Conservation (phyloP, 2,888 invertebrate genomes). For the Yponomeuta cagnagella region DNA sequence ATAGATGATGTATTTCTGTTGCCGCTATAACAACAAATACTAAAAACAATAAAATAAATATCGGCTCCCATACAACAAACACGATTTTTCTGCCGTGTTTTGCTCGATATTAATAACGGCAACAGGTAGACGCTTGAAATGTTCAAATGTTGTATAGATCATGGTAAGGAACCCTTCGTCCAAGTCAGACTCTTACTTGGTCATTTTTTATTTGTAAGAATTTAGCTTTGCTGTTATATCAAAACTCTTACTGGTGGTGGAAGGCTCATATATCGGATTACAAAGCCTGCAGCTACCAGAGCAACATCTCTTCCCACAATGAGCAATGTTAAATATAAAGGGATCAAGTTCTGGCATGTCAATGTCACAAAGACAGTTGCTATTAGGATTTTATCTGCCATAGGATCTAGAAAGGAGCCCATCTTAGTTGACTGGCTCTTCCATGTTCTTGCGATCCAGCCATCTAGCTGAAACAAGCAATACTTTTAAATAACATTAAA, state of each 20-base stretch:
- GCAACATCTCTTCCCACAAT: slow-evolving; percentile 90
- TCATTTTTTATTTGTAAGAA: too few relatives aligned
- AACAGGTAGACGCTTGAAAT: too few relatives aligned
- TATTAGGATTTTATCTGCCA: slow-evolving; percentile 97
- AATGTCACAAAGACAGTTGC: slow-evolving; percentile 91
- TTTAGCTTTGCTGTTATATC: too few relatives aligned
- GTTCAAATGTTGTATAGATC: too few relatives aligned
- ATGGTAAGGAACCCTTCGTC: too few relatives aligned
- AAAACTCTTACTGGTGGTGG: slow-evolving; percentile 85
- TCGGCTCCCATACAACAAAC: too few relatives aligned
- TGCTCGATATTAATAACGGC: too few relatives aligned
- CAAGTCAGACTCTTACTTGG: too few relatives aligned
- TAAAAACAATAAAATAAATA: too few relatives aligned
- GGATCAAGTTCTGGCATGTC: slow-evolving; percentile 90
- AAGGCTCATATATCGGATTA: slow-evolving; percentile 92
- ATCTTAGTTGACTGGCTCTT: slow-evolving; percentile 93
- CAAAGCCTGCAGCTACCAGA: slow-evolving; percentile 89
- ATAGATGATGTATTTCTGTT: too few relatives aligned
- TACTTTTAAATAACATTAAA: background rate
- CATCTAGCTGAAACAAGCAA: slow-evolving; percentile 83
- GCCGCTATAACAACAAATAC: too few relatives aligned
- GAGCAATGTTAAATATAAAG: slow-evolving; percentile 85
- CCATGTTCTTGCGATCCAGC: slow-evolving; percentile 96
- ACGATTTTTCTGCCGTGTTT: too few relatives aligned
- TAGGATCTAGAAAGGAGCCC: slow-evolving; percentile 96